These are phyloP conservation scores for Epizoanthus illoricatus DNA, from an alignment of 92 coral and sea anemone species.

Conservation along the genomic window DNA sequence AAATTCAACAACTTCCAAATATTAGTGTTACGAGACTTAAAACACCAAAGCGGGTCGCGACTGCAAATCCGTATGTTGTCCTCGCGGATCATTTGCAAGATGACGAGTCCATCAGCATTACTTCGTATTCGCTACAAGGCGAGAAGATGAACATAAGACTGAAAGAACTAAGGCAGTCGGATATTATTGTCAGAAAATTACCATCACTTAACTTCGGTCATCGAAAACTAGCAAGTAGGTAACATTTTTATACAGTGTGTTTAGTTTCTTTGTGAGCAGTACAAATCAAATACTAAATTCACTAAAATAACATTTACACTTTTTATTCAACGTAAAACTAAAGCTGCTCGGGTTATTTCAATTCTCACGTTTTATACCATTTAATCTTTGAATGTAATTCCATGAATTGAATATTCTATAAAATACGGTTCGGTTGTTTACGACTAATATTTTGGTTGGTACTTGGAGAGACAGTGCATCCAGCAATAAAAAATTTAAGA, in stretches of 20 bases:
- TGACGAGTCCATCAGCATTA: constrained; percentile 13
- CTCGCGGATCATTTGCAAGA: constrained; percentile 28
- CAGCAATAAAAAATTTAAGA: too few species aligned
- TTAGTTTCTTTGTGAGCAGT: too few species aligned
- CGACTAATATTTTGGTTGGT: too few species aligned
- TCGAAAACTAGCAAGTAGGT: constrained; percentile 9
- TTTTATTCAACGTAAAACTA: too few species aligned
- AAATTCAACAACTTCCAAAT: not conserved
- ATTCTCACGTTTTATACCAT: too few species aligned
- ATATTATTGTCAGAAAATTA: not conserved
- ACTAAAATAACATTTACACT: too few species aligned
- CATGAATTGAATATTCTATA: too few species aligned
- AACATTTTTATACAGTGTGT: not conserved
- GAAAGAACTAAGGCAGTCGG: not conserved
- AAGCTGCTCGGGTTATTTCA: too few species aligned
- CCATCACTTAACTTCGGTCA: not conserved
- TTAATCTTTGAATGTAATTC: too few species aligned
- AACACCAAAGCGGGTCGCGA: not conserved
- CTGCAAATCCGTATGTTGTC: not conserved
- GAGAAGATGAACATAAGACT: constrained; percentile 21
- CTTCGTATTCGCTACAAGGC: constrained; percentile 10
- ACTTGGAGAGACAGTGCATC: too few species aligned
- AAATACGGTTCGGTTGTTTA: too few species aligned
- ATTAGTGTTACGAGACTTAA: not conserved
- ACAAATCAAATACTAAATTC: too few species aligned